Base-by-base conservation (phyloP, 2,888 invertebrate species). In the Torymus texanus region DNA sequence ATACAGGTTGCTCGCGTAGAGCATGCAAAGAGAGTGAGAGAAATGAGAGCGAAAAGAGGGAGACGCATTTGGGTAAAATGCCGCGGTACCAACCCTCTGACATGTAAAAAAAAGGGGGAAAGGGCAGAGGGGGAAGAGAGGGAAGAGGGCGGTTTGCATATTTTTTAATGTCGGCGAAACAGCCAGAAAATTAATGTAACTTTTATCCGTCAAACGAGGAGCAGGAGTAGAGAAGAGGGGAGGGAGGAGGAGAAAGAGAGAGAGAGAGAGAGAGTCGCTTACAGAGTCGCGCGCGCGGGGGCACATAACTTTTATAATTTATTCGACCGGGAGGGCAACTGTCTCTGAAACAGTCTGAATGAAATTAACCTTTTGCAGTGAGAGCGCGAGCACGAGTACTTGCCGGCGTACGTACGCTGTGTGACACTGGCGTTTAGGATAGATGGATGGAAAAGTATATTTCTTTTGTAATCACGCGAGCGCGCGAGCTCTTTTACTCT, bases 91-190 rank as follows among this genome's bases (percentile, higher is more conserved):
- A 82, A 79, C 83, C 84, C 83, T 84, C 84, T 86, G 88, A 86
- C 86, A 86, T 85, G 84, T 85, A 85, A 88, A 84, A 87, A 87
- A 87, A 75, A 66, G 53, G 24, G 12, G 59, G 58, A 50, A 16
- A 2, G 14, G 56, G 10, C 5, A 5, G 8, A 41, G 41, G 8
- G 41, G 41, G 41, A 2, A 21, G 2, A 41, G 41, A 41, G 8
- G 8, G 41, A 0, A 0, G 41, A 41, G 85, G 85, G 83, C 84
- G 86, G 86, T 87, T 88, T 86, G 88, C 88, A 88, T 88, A 88
- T 89, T 88, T 88, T 88, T 88, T 86, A 86, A 86, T 84, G 85
- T 84, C 80, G 84, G 83, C 83, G 85, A 84, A 84, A 84, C 85
- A 84, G 83, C 83, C 84, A 80, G 84, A 85, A 85, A 85, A 85